Base-by-base conservation (phyloP, 2,888 invertebrate species). In the Oxycera nigricornis region DNA sequence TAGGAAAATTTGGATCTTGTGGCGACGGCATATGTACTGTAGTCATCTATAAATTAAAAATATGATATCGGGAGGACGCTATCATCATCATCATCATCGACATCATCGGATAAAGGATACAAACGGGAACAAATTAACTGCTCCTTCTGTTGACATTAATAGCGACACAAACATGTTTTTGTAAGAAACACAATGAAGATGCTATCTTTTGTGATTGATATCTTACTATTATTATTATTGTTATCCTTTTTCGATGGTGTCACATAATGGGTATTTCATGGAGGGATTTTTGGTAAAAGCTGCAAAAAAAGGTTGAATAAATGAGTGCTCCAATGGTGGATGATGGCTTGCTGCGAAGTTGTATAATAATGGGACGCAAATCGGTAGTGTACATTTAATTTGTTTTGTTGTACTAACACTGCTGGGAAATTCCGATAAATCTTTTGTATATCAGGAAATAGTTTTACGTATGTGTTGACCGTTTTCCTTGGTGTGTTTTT, bases 21-120 rank as follows among this genome's bases (percentile, higher is more conserved):
- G 68, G 68, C 68, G 68, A 41, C 68, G 30, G 7, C 52, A 30
- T 70, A 17, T 50, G 31, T 22, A 31, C 67, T 24, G 30, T 17
- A n/a, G 52, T 52, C 68, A 52, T 70, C 68, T 70, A 70, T 70
- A 70, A 70, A 70, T 70, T 70, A 70, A 70, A 70, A 50, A 52
- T 70, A 70, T 70, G 50, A 70, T 70, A 70, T 70, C 68, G 31
- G 50, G 52, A 70, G 68, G 68, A 70, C 52, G 68, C 52, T 52
- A 52, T 50, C 68, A 67, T 67, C 22, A 59, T 2, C 59, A 24
- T 20, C 59, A 59, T 59, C 59, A 59, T 59, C 55, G 17, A 46
- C 46, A 46, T 46, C 46, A 46, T 55, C 30, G 26, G n/a, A 59
- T 30, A 30, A 22, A 59, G 68, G 68, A 70, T 70, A 70, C 68